Evolutionary conservation across 2,113 vertebrate species (phyloP).

Genomic region (Malaclemys terrapin): DNA sequence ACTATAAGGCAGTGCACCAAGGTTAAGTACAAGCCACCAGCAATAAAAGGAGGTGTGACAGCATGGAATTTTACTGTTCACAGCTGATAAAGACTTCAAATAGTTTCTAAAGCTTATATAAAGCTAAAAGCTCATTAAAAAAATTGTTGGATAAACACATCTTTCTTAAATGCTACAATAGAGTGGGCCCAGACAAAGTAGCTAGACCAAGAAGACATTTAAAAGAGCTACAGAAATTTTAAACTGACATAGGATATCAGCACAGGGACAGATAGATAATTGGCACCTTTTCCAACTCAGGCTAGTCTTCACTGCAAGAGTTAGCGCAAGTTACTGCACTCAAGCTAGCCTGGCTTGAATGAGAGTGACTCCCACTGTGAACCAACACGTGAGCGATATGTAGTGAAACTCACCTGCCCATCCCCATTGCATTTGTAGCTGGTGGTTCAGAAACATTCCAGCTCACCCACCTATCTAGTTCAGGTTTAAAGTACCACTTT

Average conservation of each 20-base stretch:
- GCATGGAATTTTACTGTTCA: neutral
- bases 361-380: neutral
- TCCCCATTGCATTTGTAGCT: neutral
- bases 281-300: neutral
- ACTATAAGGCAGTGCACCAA: neutral
- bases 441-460: neutral
- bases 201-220: neutral
- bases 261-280: neutral
- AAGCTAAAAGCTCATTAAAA: neutral
- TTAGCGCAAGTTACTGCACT: neutral
- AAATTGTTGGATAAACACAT: neutral
- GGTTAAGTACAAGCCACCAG: neutral
- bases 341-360: neutral
- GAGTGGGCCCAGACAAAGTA: neutral
- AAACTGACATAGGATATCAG: neutral
- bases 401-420: neutral
- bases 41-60: neutral
- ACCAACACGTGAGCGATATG: neutral
- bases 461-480: neutral
- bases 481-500: neutral
- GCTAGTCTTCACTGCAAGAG: neutral
- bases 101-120: neutral
- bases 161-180: neutral
- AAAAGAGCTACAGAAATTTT: neutral
- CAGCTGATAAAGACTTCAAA: neutral